phyloP scores from a whole-genome alignment of 2,888 invertebrate species.

The Epinotia demarniana region DNA sequence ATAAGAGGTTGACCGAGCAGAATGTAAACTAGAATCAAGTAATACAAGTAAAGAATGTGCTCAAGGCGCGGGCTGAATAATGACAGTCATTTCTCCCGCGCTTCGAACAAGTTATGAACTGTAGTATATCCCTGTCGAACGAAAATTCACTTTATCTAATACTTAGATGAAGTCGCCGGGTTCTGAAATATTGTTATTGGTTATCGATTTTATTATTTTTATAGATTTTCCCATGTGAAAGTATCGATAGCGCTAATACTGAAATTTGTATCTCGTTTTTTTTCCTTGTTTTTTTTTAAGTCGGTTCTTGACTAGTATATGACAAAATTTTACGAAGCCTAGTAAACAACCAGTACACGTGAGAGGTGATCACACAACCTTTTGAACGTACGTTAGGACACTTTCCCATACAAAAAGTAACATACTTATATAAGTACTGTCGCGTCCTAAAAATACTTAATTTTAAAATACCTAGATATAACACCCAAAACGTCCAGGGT shows the following conservation, averaged over 20 bases:
- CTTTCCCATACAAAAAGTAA: too few relatives aligned
- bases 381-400: too few relatives aligned
- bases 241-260: background rate
- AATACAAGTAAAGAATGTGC: conserved; percentile 67
- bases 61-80: conserved; percentile 71
- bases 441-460: too few relatives aligned
- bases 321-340: too few relatives aligned
- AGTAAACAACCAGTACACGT: too few relatives aligned
- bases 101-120: conserved; percentile 71
- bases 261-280: background rate
- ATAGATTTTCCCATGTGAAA: background rate
- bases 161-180: conserved; percentile 49
- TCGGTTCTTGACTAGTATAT: too few relatives aligned
- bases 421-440: too few relatives aligned
- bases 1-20: conserved; percentile 61
- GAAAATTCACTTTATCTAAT: conserved; percentile 70
- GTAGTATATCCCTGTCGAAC: conserved; percentile 76
- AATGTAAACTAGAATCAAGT: conserved; percentile 66
- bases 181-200: conserved; percentile 44
- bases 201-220: conserved; percentile 35
- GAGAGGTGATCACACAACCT: too few relatives aligned
- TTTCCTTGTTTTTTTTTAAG: background rate
- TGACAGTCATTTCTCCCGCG: conserved; percentile 69
- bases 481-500: too few relatives aligned
- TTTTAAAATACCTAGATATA: too few relatives aligned